Evolutionary conservation across 2,113 vertebrate species (phyloP).

Genomic region (Colinus virginianus): DNA sequence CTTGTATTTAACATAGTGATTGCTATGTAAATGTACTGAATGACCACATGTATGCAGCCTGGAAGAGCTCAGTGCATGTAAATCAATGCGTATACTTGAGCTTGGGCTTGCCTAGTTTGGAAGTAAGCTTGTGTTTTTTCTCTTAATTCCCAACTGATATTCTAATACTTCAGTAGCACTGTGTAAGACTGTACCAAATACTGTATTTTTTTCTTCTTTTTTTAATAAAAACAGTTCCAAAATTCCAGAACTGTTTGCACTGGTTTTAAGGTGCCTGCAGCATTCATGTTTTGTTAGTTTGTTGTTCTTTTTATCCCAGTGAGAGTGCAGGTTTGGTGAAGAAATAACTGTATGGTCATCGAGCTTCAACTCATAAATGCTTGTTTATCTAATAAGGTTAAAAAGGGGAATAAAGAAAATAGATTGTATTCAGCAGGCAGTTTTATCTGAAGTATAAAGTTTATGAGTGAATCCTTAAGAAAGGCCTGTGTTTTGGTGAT

Average conservation of each 20-base stretch:
- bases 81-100: background rate
- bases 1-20: background rate
- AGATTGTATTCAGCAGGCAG: background rate
- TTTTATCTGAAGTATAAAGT: background rate
- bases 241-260: background rate
- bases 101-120: background rate
- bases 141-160: background rate
- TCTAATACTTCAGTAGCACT: background rate
- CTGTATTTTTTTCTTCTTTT: background rate
- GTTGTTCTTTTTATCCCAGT: background rate
- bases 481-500: background rate
- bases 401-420: background rate
- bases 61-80: rapidly evolving
- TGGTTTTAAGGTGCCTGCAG: background rate
- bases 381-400: background rate
- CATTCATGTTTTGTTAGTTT: background rate
- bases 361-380: background rate
- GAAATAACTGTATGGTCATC: background rate
- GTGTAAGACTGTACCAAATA: background rate
- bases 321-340: background rate
- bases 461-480: background rate
- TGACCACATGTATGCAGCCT: rapidly evolving
- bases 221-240: background rate
- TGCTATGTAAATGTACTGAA: background rate
- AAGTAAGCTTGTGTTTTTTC: background rate